Base-by-base conservation (phyloP, 2,797 vertebrate genomes). In the Spea hammondii region DNA sequence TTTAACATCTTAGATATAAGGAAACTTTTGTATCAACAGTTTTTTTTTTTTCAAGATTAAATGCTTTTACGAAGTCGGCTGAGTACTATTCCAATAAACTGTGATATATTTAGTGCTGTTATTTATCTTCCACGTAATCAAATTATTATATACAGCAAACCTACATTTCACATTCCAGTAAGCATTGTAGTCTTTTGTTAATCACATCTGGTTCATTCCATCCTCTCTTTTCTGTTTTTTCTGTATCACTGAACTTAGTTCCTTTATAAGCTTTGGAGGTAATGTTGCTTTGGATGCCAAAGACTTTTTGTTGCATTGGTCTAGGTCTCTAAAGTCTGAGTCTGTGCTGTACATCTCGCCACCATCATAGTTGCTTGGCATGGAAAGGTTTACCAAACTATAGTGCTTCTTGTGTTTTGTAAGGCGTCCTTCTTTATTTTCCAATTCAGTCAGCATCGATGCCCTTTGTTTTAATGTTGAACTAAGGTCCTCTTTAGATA, bases 231-330 rank as follows among this genome's bases (percentile, higher is more conserved):
- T 8, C 2, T 76, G 73, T 13, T 65, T 74, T 82, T 62, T 82
- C 49, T 62, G 65, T 68, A 82, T 49, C 54, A 82, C 80, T 32
- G 68, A 72, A 67, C 70, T 82, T 51, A 82, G 70, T 48, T 78
- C 80, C 65, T 82, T 77, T 44, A 82, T 82, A 69, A 82, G 54
- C 11, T 64, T 77, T 51, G 76, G 57, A 8, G 80, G 70, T 65
- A 82, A 65, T 77, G 74, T 71, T 73, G 17, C 55, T 45, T 51
- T 64, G 54, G 74, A 68, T 68, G 65, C 47, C 65, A 68, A 45
- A 48, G 17, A 6, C 13, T 65, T 32, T 74, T 82, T 82, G 65
- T 65, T 77, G 46, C n/a, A 4, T 6, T 73, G 55, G 55, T 82
- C 70, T 49, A 54, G 4, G 2, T 47, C 53, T 55, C 57, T 70